Evolutionary conservation across 2,888 invertebrate genomes (phyloP).

Genomic region (Dysmachus trigonus): DNA sequence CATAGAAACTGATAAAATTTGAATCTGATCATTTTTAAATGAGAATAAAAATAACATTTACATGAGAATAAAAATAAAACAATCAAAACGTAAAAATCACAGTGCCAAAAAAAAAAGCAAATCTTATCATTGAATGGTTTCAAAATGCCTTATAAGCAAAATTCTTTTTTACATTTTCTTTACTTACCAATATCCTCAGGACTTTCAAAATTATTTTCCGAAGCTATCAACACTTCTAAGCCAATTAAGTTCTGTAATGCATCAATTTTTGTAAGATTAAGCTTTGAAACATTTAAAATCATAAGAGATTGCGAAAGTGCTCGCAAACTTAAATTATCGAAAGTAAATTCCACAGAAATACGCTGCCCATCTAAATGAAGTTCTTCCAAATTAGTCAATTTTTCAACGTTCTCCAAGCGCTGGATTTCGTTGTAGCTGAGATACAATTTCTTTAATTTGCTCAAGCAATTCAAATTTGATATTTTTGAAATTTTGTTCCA

Average conservation of each 20-base stretch:
- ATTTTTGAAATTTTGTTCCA: slow-evolving; percentile 80
- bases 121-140: background rate
- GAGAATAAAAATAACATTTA: too few relatives aligned
- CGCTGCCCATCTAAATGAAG: slow-evolving; percentile 75
- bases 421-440: slow-evolving; percentile 74
- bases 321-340: slow-evolving; percentile 72
- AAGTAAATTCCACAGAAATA: slow-evolving; percentile 68
- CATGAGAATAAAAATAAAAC: too few relatives aligned
- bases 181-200: slow-evolving; percentile 66
- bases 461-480: slow-evolving; percentile 71
- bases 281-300: slow-evolving; percentile 1
- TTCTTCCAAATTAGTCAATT: slow-evolving; percentile 70
- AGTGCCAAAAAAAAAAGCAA: too few relatives aligned
- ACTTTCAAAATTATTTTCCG: slow-evolving; percentile 64
- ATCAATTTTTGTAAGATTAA: background rate
- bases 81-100: too few relatives aligned
- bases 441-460: slow-evolving; percentile 80
- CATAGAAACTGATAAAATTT: too few relatives aligned
- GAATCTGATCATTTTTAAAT: too few relatives aligned
- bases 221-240: slow-evolving; percentile 63
- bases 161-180: background rate
- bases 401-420: slow-evolving; percentile 75
- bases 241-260: slow-evolving; percentile 55
- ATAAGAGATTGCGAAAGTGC: slow-evolving; percentile 68
- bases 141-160: too few relatives aligned